Evolutionary conservation across 2,888 invertebrate species (phyloP), one percentile per base, ranked within the genome.

Genomic region (Eulithis testata): DNA sequence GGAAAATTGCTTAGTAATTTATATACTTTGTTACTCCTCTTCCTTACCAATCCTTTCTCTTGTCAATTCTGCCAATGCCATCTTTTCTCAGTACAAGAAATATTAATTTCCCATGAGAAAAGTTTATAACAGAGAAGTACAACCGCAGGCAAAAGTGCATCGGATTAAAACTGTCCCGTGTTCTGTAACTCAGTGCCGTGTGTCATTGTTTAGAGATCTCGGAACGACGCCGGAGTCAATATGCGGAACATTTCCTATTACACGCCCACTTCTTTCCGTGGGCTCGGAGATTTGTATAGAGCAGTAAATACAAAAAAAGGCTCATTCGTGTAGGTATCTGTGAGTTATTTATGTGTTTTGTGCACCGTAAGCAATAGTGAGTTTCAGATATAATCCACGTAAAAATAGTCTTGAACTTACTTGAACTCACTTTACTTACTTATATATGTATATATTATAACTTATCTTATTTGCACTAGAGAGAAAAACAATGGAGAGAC

Each of bases 191-290:
- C 73, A 74, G 75, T 74, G 76, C 79, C 80, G 83, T 83, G 82
- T 86, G 89, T 89, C 89, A 89, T 90, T 90, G 91, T 91, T 91
- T 92, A 90, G 89, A 90, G 89, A 89, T 90, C 89, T 90, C 83
- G 81, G 80, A 84, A 85, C 84, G 86, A 86, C 86, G 87, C 86
- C 79, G 86, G 85, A 92, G 91, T 93, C 92, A 93, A 93, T 93
- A 93, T 91, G 92, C 92, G 92, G 92, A 92, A 93, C 92, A 92
- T 93, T 93, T 92, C 90, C 91, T 91, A 93, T 93, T 93, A 92
- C 91, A 92, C 92, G 92, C 91, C 91, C 91, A 90, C 91, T 91
- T 91, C 92, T 92, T 90, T 86, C 85, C 85, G 81, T 82, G 84
- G 85, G 85, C 84, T 76, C 73, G 73, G 62, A 67, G 75, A 89